These are phyloP conservation scores for Catocala fraxini DNA, from an alignment of 2,888 invertebrate species.

Conservation along the genomic window DNA sequence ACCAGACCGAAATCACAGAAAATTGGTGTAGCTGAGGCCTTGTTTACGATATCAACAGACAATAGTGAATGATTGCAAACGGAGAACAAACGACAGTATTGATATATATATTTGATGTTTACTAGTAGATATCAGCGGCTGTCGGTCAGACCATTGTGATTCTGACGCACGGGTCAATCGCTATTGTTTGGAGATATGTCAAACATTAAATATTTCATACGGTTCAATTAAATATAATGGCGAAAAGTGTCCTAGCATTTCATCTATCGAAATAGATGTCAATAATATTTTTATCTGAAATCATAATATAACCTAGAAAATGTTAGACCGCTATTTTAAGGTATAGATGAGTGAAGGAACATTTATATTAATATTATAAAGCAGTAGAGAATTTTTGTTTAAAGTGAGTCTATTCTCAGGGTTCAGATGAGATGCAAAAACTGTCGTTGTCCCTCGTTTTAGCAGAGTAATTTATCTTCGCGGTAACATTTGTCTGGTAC, in stretches of 20 bases:
- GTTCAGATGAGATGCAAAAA: too few species aligned
- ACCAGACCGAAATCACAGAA: conserved; percentile 5
- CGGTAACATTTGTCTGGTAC: too few species aligned
- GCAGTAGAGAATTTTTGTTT: too few species aligned
- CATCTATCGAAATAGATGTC: too few species aligned
- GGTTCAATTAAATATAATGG: conserved; percentile 20
- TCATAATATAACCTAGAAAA: too few species aligned
- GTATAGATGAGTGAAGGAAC: too few species aligned
- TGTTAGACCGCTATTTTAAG: too few species aligned
- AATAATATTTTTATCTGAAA: too few species aligned
- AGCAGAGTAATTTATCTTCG: too few species aligned
- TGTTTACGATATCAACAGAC: conserved; percentile 47
- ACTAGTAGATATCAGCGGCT: conserved; percentile 5
- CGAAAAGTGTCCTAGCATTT: background rate
- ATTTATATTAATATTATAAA: too few species aligned
- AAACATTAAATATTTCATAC: conserved; percentile 35
- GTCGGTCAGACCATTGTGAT: conserved; percentile 31
- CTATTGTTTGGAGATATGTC: conserved; percentile 39
- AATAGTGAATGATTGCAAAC: conserved; percentile 48
- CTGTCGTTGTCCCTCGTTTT: too few species aligned
- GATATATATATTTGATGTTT: conserved; percentile 28
- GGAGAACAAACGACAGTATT: conserved; percentile 36
- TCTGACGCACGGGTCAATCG: conserved; percentile 33
- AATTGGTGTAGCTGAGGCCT: background rate
- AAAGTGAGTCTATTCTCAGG: too few species aligned